Evolutionary conservation across 2,113 vertebrate species (phyloP), one percentile per base, ranked within the genome.

Genomic region (Malurus alboscapulatus): DNA sequence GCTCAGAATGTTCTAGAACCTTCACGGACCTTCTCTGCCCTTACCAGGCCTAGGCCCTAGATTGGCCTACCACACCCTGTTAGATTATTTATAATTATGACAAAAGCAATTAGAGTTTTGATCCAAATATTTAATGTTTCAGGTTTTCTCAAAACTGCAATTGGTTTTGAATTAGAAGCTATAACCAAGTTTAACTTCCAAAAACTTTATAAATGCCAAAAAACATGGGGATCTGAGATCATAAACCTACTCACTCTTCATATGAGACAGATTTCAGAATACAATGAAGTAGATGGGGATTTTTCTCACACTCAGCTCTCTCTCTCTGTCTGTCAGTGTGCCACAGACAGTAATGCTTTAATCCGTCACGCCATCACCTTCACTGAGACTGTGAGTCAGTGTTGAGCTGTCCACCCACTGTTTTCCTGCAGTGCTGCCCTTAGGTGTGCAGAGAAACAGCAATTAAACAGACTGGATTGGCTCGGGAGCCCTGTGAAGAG

Each of bases 311-410:
- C 17, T 34, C n/a, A 18, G 2, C 62, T 57, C 54, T 68, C 25
- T 66, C 34, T 79, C 8, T 90, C 27, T 85, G 29, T 30, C 84
- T 96, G 47, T 67, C 80, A 87, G 48, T 29, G 36, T 93, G 77
- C 34, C 80, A 82, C 19, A 77, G 4, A 5, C 6, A 67, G 22
- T 71, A 93, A 79, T 69, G 27, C 22, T 96, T 94, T 95, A 90
- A 95, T 95, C 74, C 3, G 1, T 92, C 82, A 75, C 12, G 8
- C 65, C 50, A 83, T 94, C 95, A 86, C 34, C 77, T 84, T 90
- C 90, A 79, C 82, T 85, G 77, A 87, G 84, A 87, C 19, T 74
- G 32, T 85, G 90, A 91, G 84, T 92, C 85, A 95, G 34, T 59
- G 76, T 44, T 88, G 65, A 87, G 59, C 50, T 73, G 27, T 75